Base-by-base conservation (phyloP, 2,888 invertebrate species). In the Agonum fuliginosum region DNA sequence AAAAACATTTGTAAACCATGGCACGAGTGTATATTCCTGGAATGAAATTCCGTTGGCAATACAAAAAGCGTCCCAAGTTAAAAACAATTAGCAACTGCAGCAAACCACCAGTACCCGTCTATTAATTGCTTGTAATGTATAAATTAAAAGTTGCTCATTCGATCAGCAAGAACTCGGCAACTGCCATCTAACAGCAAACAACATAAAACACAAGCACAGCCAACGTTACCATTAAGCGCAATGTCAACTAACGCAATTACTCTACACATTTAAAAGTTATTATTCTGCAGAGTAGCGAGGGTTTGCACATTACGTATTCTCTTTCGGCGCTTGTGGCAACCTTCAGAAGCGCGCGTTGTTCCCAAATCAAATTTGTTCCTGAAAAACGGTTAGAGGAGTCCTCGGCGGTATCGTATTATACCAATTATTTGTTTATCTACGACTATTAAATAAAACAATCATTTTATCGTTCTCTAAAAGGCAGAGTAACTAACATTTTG, bases 241-340 rank as follows among this genome's bases (percentile, higher is more conserved):
- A 67, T 67, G 67, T 37, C 27, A 70, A 27, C 48, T 48, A 71
- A 71, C 24, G 22, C 30, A 71, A 71, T 71, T 71, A 48, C 51
- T 19, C 17, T 51, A 48, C 48, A 51, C 71, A 71, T 46, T 71
- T 71, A 30, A 46, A 71, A 71, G 48, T 71, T 71, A 71, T 71
- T 71, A 71, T 71, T 71, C 46, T 71, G 17, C 24, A 22, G 14
- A 48, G 46, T 17, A 24, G 41, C 41, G 41, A 20, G 67, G 65
- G 65, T 20, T 37, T 19, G 10, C 10, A n/a, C 67, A 67, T 67
- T 67, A 67, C n/a, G 22, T 20, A 67, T 67, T 67, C 67, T 67
- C 37, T 67, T 67, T 62, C 58, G 58, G 58, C 30, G 12, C 6
- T 4, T 54, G 67, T 6, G 19, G 41, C 17, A 20, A 19, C 27